Base-by-base conservation (phyloP, 2,797 vertebrate genomes). In the Okamejei kenojei region DNA sequence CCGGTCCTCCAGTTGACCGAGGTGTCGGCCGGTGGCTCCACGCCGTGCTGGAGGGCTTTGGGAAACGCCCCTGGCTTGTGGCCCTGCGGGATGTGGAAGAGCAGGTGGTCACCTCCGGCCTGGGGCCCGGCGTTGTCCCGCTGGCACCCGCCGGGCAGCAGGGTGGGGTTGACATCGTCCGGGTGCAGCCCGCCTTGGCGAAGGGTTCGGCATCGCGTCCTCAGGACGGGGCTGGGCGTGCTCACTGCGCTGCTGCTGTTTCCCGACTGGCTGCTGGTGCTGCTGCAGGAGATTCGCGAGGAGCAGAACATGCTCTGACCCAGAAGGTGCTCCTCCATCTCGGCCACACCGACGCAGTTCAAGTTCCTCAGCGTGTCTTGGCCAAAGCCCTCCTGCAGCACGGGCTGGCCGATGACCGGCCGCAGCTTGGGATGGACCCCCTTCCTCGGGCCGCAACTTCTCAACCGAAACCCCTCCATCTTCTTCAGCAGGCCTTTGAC, bases 61-160 rank as follows among this genome's bases (percentile, higher is more conserved):
- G 98, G 98, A 95, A 98, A 98, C 3, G 97, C 98, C 26, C 98
- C 98, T 1, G 97, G 97, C 94, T 98, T 98, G 94, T 98, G 97
- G 93, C 96, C 97, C 0, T 96, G 96, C 7, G 97, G 97, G 86
- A 98, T 95, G 19, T 97, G 96, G 95, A 98, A 98, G 71, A 97
- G 77, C 90, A 96, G 93, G 61, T 94, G 95, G 45, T 94, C 94
- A 4, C 45, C 45, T 3, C 2, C 45, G 45, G 0, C 94, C 95
- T 96, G 97, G 91, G 0, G 93, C 21, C 94, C 94, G 0, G 96
- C 94, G 81, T 97, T 96, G 9, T 94, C 95, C 93, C 94, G 94
- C 54, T 93, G 93, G 32, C 94, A 95, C 65, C 90, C 93, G 68
- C 35, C 45, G 54, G 90, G 13, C 15, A 35, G 38, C 21, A 11